phyloP scores from a whole-genome alignment of 2,888 invertebrate species.

The Ormyrus pomaceus region DNA sequence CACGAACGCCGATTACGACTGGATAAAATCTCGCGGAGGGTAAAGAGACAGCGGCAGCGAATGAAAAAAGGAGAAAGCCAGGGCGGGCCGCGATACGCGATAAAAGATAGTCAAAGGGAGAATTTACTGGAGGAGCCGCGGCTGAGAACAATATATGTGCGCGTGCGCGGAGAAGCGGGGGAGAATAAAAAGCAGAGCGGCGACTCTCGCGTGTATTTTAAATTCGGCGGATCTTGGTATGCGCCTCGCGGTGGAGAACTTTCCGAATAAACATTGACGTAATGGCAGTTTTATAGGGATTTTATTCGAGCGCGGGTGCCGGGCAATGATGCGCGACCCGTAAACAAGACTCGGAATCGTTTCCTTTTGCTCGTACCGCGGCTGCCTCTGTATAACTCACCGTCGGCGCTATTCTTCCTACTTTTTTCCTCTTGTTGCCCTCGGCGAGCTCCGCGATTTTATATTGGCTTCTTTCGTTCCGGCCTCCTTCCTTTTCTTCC shows the following conservation, averaged over 20 bases:
- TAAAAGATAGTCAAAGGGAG: conserved; percentile 51
- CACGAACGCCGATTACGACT: not conserved
- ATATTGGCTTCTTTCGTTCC: conserved; percentile 20
- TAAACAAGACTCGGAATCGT: conserved; percentile 66
- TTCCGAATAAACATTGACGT: conserved; percentile 70
- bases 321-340: conserved; percentile 71
- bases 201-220: not conserved
- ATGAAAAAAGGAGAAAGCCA: conserved; percentile 2
- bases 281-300: conserved; percentile 71
- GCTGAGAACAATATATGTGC: conserved; percentile 49
- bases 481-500: not conserved
- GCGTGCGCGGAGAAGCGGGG: not conserved
- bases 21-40: conserved; percentile 35
- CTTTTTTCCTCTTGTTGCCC: not conserved
- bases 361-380: conserved; percentile 23
- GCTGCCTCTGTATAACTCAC: not conserved
- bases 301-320: conserved; percentile 66
- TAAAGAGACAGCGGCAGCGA: not conserved
- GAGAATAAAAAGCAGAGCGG: not conserved
- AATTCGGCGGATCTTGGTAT: not conserved
- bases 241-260: conserved; percentile 58
- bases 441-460: not conserved
- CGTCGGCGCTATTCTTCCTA: not conserved
- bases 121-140: conserved; percentile 47
- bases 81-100: conserved; percentile 36